Conservation (phyloP, 2,797 vertebrate species). For the Coccyzus lansbergi region DNA sequence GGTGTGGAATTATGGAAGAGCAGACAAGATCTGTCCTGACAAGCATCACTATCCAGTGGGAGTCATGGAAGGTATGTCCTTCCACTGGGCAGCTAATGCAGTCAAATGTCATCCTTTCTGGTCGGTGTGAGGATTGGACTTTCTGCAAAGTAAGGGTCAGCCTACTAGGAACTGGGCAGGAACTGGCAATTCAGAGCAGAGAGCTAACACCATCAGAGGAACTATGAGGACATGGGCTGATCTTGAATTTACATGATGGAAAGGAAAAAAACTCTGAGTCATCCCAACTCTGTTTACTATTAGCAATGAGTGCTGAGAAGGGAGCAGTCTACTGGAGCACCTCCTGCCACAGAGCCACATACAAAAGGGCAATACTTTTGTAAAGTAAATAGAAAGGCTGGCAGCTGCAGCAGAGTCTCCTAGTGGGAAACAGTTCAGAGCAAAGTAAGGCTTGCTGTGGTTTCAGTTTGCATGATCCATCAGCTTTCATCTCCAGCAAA, state of each 20-base stretch:
- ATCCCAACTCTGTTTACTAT: neutral
- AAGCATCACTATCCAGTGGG: neutral
- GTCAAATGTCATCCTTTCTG: neutral
- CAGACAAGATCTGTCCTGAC: neutral
- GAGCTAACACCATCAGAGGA: neutral
- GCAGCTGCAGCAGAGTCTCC: neutral
- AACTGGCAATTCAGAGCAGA: neutral
- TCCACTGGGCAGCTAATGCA: neutral
- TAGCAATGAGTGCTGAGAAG: neutral
- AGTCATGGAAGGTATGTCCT: neutral
- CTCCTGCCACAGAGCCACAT: neutral
- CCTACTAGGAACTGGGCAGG: neutral
- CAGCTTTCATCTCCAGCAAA: neutral
- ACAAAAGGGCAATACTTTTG: neutral
- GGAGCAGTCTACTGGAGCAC: neutral
- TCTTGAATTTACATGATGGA: neutral
- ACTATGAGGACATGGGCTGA: accelerated
- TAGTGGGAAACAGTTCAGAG: neutral
- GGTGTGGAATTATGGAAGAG: neutral
- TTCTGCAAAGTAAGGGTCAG: neutral
- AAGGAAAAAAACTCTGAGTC: slow-evolving; percentile 28
- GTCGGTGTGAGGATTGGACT: neutral
- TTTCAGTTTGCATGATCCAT: neutral
- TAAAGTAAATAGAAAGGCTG: neutral
- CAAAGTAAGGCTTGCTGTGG: neutral